Percentiles rank a stretch among this genome's conserved stretches.
Evolutionary conservation across 2,797 vertebrate genomes (phyloP).

Genomic region (Acanthiza pusilla): DNA sequence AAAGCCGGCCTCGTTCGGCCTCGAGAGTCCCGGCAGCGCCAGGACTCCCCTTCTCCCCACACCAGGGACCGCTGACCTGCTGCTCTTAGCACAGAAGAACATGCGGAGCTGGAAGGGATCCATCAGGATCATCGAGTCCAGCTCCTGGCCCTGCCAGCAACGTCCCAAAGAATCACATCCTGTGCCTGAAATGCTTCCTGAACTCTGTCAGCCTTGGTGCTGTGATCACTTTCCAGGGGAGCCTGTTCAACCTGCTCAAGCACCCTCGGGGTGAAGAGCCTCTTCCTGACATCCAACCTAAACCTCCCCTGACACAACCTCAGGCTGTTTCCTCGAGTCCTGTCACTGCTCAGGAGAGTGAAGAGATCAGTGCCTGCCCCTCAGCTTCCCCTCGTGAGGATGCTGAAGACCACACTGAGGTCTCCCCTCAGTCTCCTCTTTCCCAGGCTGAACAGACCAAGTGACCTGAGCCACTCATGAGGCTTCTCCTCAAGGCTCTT

Average conservation of each 20-base stretch:
- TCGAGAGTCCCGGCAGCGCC: too few relatives aligned
- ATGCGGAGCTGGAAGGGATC: neutral
- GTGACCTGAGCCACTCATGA: neutral
- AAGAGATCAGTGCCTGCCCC: neutral
- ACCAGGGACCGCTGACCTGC: rapidly evolving
- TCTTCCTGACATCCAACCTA: too few relatives aligned
- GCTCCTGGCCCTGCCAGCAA: neutral
- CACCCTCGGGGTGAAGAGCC: neutral
- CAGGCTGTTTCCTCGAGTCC: neutral
- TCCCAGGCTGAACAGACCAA: neutral
- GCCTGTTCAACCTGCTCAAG: neutral
- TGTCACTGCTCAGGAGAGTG: neutral
- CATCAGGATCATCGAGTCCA: neutral
- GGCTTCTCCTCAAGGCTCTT: neutral
- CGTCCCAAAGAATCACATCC: too few relatives aligned
- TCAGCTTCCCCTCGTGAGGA: rapidly evolving
- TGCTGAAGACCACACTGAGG: neutral
- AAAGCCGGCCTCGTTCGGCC: neutral
- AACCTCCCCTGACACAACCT: neutral
- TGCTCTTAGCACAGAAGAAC: neutral
- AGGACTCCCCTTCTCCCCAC: rapidly evolving
- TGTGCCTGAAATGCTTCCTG: neutral
- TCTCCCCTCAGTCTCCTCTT: neutral
- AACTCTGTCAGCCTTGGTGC: neutral
- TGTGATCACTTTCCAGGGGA: neutral